Percentiles rank a stretch among this genome's conserved stretches.
phyloP scores from a whole-genome alignment of 2,888 invertebrate species.

The Herminia tarsipennalis region DNA sequence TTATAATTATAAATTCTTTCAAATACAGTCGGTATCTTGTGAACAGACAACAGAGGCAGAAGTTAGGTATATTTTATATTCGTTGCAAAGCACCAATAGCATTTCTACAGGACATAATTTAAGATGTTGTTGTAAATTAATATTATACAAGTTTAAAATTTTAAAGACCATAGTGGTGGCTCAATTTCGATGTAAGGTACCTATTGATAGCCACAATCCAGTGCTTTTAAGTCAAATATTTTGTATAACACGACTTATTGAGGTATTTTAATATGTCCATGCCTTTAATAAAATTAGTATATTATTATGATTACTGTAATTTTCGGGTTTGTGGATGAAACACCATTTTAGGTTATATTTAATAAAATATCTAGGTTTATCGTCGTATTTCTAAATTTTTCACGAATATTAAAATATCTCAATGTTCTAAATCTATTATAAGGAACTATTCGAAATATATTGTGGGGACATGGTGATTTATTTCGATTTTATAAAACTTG shows the following conservation, averaged over 20 bases:
- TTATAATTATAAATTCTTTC: too few species aligned
- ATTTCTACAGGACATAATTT: constrained; percentile 35
- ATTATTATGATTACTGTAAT: constrained; percentile 5
- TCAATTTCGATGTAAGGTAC: constrained; percentile 61
- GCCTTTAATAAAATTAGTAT: constrained; percentile 9
- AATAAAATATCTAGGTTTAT: constrained; percentile 14
- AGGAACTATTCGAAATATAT: constrained; percentile 49
- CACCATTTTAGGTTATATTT: constrained; percentile 12
- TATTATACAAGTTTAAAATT: constrained; percentile 41
- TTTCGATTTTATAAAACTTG: constrained; percentile 15
- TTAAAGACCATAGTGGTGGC: constrained; percentile 60
- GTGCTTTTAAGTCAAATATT: constrained; percentile 49
- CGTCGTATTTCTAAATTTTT: constrained; percentile 4
- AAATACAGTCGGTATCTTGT: too few species aligned
- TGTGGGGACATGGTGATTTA: constrained; percentile 59
- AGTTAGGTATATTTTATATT: constrained; percentile 1
- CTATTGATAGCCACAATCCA: constrained; percentile 52
- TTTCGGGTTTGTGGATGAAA: constrained; percentile 11
- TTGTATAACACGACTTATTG: constrained; percentile 44
- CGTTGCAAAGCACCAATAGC: constrained; percentile 52
- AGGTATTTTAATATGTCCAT: constrained; percentile 43
- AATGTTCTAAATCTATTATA: constrained; percentile 47
- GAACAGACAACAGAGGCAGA: too few species aligned
- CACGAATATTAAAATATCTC: constrained; percentile 54
- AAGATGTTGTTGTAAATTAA: constrained; percentile 52